Percentiles rank a stretch among this genome's conserved stretches.
Conservation (phyloP, 2,113 vertebrate species). For the Carollia perspicillata region DNA sequence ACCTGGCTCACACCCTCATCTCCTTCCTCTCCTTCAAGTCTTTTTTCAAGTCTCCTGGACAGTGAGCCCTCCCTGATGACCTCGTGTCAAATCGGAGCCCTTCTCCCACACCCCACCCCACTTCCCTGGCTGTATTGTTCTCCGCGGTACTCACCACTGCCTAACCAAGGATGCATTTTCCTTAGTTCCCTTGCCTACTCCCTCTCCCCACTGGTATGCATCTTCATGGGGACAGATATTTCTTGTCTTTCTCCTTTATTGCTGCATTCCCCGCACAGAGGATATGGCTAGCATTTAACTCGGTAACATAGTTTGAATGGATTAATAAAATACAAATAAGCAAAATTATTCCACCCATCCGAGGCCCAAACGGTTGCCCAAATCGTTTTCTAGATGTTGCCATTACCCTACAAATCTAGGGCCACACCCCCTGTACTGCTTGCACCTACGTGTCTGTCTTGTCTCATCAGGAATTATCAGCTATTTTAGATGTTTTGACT, state of each 20-base stretch:
- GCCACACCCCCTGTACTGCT: not conserved
- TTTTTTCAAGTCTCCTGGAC: not conserved
- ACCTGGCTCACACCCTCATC: not conserved
- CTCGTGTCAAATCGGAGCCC: not conserved
- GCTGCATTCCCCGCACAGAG: not conserved
- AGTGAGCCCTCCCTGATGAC: not conserved
- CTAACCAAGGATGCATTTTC: not conserved
- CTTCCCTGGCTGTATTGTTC: not conserved
- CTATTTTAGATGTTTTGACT: not conserved
- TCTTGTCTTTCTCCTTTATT: not conserved
- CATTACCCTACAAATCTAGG: not conserved
- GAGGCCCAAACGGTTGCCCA: not conserved
- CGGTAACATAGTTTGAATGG: not conserved
- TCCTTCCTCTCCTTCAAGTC: slow-evolving; percentile 2
- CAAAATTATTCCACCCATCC: not conserved
- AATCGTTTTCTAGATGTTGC: not conserved
- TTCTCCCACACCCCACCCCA: not conserved
- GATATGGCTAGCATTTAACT: not conserved
- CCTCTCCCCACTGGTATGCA: not conserved
- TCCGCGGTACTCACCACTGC: not conserved
- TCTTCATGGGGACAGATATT: not conserved
- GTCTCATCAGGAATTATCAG: not conserved
- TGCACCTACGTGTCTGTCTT: not conserved
- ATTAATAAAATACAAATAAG: not conserved
- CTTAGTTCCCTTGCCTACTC: not conserved